Base-by-base conservation (phyloP, 2,888 invertebrate genomes). In the Dione vanillae region DNA sequence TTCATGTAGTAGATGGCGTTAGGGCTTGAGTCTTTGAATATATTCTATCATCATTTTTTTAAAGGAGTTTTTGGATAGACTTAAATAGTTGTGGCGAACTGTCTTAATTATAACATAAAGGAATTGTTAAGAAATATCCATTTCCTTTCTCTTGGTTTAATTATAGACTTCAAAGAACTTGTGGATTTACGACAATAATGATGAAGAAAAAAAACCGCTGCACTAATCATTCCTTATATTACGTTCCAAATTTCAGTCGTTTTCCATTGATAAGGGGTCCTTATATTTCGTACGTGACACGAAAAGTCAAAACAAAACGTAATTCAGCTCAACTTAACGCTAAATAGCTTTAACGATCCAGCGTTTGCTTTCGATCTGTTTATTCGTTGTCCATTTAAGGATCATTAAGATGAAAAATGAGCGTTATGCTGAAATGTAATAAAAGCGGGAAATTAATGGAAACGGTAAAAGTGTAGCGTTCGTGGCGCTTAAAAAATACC, bases 401-500 rank as follows among this genome's bases (percentile, higher is more conserved):
- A 40, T 35, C 11, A 47, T 37, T 35, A 16, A 49, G 20, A 58
- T 43, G 19, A 14, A 74, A 74, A 61, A 61, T 71, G 56, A 19
- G 64, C 72, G 71, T 65, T 75, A 72, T 65, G 35, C 11, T 49
- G 12, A n/a, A 16, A 59, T 20, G 6, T 43, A 9, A 45, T 73
- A n/a, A 76, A 69, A 72, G 74, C 67, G 20, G 58, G 71, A 72
- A 73, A 73, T 67, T 62, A 72, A 73, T 70, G 77, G 72, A 77
- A 78, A 65, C 47, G 27, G 43, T 37, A 81, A 80, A 80, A n/a
- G n/a, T 82, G 82, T 86, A 84, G 85, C 83, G 85, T 84, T 85
- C 83, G 85, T 82, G 85, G 88, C 87, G 87, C 85, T 91, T 90
- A 91, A 91, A 91, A 91, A 91, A n/a, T n/a, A 91, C 90, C 91